phyloP scores from a whole-genome alignment of 2,888 invertebrate species.

The Andricus curvator region DNA sequence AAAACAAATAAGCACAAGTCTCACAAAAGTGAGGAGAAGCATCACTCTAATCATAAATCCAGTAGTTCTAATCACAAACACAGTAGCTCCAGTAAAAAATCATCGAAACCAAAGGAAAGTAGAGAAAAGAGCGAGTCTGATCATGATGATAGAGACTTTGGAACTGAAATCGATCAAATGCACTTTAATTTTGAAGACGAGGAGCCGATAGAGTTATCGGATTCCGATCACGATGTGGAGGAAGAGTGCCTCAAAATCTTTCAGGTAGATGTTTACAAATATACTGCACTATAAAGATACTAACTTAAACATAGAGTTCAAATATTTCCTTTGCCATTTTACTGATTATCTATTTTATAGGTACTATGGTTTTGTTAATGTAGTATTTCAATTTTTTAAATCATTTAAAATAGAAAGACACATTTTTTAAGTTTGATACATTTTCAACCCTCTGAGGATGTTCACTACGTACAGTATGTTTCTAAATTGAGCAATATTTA shows the following conservation, averaged over 20 bases:
- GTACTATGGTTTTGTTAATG: too few relatives aligned
- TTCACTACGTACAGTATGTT: too few relatives aligned
- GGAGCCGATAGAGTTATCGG: conserved; percentile 78
- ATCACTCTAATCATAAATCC: conserved; percentile 66
- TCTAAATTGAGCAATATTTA: too few relatives aligned
- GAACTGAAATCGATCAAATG: conserved; percentile 56
- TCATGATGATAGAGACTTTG: conserved; percentile 61
- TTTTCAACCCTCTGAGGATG: too few relatives aligned
- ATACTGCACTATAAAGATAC: background rate
- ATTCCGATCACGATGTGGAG: conserved; percentile 85
- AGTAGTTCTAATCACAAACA: conserved; percentile 65
- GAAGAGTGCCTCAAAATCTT: conserved; percentile 93
- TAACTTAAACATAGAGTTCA: background rate
- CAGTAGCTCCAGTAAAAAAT: conserved; percentile 56
- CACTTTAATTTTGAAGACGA: conserved; percentile 64
- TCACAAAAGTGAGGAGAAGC: conserved; percentile 65
- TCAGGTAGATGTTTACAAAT: conserved; percentile 80
- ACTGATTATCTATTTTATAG: too few relatives aligned
- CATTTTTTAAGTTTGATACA: too few relatives aligned
- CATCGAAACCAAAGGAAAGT: conserved; percentile 60
- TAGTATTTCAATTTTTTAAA: too few relatives aligned
- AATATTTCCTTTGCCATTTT: too few relatives aligned
- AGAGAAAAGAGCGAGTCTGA: conserved; percentile 61
- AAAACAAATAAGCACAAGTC: conserved; percentile 60
- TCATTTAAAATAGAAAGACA: too few relatives aligned